Percentiles rank a stretch among this genome's conserved stretches.
phyloP scores from a whole-genome alignment of 2,113 vertebrate species.

The Eulacestoma nigropectus region DNA sequence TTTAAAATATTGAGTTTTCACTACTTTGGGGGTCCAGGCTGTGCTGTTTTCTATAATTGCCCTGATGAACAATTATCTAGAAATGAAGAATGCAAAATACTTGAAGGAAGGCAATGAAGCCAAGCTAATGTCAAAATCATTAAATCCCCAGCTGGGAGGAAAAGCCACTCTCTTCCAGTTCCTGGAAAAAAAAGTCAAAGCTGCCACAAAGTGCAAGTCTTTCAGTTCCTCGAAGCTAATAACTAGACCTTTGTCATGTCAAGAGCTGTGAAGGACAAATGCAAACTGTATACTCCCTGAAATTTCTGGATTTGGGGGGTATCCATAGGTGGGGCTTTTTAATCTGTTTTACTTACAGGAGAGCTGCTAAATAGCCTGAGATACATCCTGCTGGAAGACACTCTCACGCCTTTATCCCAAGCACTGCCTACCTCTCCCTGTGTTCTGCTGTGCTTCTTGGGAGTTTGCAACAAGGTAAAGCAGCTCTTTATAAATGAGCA shows the following conservation, averaged over 20 bases:
- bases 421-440: not conserved
- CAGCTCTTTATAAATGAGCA: not conserved
- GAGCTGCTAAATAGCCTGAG: not conserved
- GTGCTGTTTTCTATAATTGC: not conserved
- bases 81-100: not conserved
- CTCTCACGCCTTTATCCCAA: rapidly evolving
- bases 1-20: not conserved
- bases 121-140: not conserved
- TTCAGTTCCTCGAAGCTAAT: not conserved
- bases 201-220: not conserved
- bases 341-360: not conserved
- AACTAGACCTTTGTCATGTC: not conserved
- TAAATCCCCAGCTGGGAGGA: not conserved
- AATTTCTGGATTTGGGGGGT: not conserved
- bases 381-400: not conserved
- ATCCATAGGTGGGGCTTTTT: rapidly evolving
- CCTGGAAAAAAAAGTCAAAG: not conserved
- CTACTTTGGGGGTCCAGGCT: not conserved
- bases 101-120: not conserved
- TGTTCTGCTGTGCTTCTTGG: not conserved
- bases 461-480: not conserved
- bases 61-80: not conserved
- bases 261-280: not conserved
- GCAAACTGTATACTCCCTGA: not conserved
- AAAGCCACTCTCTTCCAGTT: not conserved